Evolutionary conservation across 2,797 vertebrate genomes (phyloP).

Genomic region (Peromyscus attwateri): DNA sequence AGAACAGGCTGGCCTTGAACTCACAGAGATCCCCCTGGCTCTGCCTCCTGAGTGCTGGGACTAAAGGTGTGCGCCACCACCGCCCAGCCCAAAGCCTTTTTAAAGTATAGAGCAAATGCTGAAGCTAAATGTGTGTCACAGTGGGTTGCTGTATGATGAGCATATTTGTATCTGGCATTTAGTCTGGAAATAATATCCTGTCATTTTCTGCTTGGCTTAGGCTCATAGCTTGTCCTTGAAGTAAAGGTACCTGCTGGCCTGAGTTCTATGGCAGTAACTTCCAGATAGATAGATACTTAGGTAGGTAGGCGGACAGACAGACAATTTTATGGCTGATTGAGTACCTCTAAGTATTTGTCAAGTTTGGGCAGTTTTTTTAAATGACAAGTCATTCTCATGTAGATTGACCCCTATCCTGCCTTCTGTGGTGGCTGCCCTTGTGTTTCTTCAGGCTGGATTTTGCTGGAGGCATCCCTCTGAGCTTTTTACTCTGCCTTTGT

Average conservation of each 20-base stretch:
- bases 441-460: neutral
- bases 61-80: no score
- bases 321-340: neutral
- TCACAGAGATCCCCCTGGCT: no score
- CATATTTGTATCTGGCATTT: neutral
- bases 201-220: neutral
- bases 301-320: neutral
- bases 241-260: neutral
- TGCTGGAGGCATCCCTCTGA: fast-evolving
- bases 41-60: no score
- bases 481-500: neutral
- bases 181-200: neutral
- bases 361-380: neutral
- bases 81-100: neutral
- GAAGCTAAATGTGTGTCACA: neutral
- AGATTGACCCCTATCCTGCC: neutral
- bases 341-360: neutral
- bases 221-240: neutral
- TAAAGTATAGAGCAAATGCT: neutral
- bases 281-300: neutral
- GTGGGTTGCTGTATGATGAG: neutral
- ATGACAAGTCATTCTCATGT: neutral
- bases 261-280: neutral
- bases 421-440: neutral
- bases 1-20: no score